Base-by-base conservation (phyloP, 2,797 vertebrate genomes). In the Podarcis siculus region DNA sequence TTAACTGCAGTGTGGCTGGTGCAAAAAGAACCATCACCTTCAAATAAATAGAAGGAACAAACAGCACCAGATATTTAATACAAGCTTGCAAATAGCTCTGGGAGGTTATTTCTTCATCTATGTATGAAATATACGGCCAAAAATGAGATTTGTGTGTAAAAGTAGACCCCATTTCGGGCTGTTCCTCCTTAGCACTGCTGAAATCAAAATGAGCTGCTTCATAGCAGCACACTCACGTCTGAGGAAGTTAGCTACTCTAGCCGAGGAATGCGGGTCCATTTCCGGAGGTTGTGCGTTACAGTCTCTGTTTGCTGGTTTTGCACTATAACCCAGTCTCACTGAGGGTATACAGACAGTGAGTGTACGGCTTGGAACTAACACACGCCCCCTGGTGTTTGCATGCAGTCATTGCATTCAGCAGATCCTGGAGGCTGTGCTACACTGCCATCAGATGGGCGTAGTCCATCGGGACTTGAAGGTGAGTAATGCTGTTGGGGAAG, bases 351-450 rank as follows among this genome's bases (percentile, higher is more conserved):
- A 97, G 97, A 98, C 89, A 97, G 97, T 97, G 94, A 95, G 97
- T 96, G 96, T 96, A 94, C 79, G 93, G 97, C 97, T 97, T 96
- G 97, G 97, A 96, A 98, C 98, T 99, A 98, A 99, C 97, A 95
- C 96, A 94, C 97, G 94, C 95, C 98, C 97, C 98, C 98, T 97
- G 98, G 97, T 98, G 98, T 99, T 98, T 98, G 98, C 98, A 98
- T 98, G 98, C 98, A 99, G 98, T 98, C 98, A 98, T 98, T 99
- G 98, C 98, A 99, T 98, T 98, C 98, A 99, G 98, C 99, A 99
- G 98, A 99, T 98, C 98, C 98, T 99, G 96, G 98, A 99, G 97
- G 98, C 98, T 85, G 98, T 98, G 97, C 98, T 99, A 64, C 98
- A 99, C 97, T 99, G 99, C 97, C 98, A 99, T 98, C 98, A 99